These are phyloP conservation scores for Anolis carolinensis DNA, from an alignment of 2,113 vertebrate species.

Conservation along the genomic window DNA sequence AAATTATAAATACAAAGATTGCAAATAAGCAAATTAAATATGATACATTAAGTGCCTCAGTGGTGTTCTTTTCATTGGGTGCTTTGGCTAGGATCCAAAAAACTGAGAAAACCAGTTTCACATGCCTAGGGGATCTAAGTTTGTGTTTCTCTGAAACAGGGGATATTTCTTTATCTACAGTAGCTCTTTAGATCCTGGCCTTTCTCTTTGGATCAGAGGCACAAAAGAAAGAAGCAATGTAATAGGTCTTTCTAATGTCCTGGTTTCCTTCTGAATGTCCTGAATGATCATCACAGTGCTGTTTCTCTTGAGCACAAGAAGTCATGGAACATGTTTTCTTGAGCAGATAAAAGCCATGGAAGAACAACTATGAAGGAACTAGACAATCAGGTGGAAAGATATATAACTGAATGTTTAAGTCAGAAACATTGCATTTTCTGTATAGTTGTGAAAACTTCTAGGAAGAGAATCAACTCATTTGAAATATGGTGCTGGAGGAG, in stretches of 20 bases:
- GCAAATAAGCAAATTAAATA: not conserved
- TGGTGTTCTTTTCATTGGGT: not conserved
- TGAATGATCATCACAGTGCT: not conserved
- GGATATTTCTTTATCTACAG: not conserved
- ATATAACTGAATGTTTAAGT: too few relatives aligned
- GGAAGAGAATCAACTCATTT: too few relatives aligned
- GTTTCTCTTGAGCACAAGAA: not conserved
- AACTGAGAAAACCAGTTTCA: constrained; percentile 4
- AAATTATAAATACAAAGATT: not conserved
- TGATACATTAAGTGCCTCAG: not conserved
- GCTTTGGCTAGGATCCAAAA: not conserved
- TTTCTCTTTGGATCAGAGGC: not conserved
- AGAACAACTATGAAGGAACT: too few relatives aligned
- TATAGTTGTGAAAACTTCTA: too few relatives aligned
- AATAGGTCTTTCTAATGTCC: not conserved
- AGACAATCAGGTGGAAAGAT: too few relatives aligned
- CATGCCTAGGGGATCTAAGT: not conserved
- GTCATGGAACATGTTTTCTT: not conserved
- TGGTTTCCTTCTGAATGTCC: not conserved
- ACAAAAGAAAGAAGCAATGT: not conserved
- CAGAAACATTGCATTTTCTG: too few relatives aligned
- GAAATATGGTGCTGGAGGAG: too few relatives aligned
- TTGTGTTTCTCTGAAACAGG: not conserved
- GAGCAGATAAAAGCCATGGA: not conserved
- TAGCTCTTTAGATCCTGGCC: not conserved